Base-by-base conservation (phyloP, 2,888 invertebrate species). In the Heliconius aoede region DNA sequence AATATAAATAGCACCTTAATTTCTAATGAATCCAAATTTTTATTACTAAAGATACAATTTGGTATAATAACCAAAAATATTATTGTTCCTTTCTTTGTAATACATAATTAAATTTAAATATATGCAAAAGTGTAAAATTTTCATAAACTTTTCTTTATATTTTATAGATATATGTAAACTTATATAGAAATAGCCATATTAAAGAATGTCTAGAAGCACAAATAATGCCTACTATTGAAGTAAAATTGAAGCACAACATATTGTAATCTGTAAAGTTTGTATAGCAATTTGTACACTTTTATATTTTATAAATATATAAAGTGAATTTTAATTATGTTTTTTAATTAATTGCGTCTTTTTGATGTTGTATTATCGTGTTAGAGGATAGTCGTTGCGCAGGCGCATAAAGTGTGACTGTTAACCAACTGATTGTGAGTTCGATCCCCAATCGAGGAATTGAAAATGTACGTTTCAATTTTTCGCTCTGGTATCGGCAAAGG, bases 251-350 rank as follows among this genome's bases (percentile, higher is more conserved):
- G 82, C 83, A 83, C 82, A 82, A 81, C 36, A 55, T 74, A 46
- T 26, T 65, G 74, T 78, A 79, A 55, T n/a, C 4, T 80, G 73
- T 78, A 76, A 64, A 32, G 21, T 62, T 76, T 88, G 85, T 88
- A 85, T 87, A 86, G 86, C 85, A 84, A 86, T 87, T 89, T 91
- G 88, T 91, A 91, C 90, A 91, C 90, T 90, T 91, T 91, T 90
- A 89, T 91, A 91, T 90, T 91, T 90, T 89, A 86, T 85, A 88
- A 91, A 90, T 89, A 89, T 90, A 90, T 88, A 82, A 88, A 89
- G 86, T 89, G 89, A 87, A 85, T 86, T 88, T 87, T 84, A 83
- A 82, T 83, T 51, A 62, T 76, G 46, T 84, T 82, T 84, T 81
- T 77, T 80, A 55, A 74, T 73, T 24, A 58, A 36, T 71, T 36